A percentile compares a stretch with the other conserved stretches of the same genome.
Evolutionary conservation across 2,113 vertebrate genomes (phyloP).

Genomic region (Myodes glareolus): DNA sequence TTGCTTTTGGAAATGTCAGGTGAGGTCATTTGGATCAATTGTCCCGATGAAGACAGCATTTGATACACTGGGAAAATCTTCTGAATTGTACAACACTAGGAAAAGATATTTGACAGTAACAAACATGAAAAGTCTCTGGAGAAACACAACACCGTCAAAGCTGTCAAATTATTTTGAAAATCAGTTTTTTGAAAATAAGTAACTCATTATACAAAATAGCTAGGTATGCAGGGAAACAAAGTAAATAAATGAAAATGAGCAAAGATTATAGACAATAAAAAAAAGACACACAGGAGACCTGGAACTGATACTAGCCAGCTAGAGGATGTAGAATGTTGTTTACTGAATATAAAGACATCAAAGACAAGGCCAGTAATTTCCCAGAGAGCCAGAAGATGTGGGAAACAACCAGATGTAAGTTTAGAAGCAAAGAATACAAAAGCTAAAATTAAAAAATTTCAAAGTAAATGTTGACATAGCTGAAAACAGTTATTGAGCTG

Average conservation of each 20-base stretch:
- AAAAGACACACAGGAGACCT: not conserved
- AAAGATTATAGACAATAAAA: not conserved
- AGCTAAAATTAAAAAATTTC: constrained; percentile 11
- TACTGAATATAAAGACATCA: constrained; percentile 12
- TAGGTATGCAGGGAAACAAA: not conserved
- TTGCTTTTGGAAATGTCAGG: not conserved
- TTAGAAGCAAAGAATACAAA: constrained; percentile 38
- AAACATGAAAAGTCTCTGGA: not conserved
- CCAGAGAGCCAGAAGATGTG: constrained; percentile 18
- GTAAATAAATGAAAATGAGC: not conserved
- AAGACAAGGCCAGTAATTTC: not conserved
- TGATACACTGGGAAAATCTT: not conserved
- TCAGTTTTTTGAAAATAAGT: constrained; percentile 40
- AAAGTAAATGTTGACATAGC: constrained; percentile 5
- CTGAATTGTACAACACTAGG: constrained; percentile 1
- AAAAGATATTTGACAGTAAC: constrained; percentile 29
- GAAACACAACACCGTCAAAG: not conserved
- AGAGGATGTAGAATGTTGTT: not conserved
- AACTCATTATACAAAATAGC: constrained; percentile 18
- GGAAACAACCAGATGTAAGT: constrained; percentile 12
- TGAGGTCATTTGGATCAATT: not conserved
- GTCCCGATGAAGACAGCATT: not conserved
- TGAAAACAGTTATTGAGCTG: not conserved
- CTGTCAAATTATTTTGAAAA: constrained; percentile 57
- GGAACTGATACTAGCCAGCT: not conserved